Evolutionary conservation across 2,113 vertebrate species (phyloP).

Genomic region (Myrmecophaga tridactyla): DNA sequence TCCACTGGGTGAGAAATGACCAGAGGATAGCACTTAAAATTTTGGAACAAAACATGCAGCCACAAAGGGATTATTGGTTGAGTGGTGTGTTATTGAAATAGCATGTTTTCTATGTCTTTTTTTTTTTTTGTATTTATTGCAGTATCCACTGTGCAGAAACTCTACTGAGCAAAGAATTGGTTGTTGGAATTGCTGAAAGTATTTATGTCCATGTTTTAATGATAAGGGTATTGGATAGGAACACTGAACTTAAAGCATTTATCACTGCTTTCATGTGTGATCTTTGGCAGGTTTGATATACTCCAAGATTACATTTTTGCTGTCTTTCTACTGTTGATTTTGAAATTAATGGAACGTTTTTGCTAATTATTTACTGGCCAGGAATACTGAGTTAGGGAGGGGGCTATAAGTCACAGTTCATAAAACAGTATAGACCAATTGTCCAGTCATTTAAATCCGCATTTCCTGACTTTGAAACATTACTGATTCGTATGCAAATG

Average conservation of each 20-base stretch:
- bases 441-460: background rate
- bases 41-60: background rate
- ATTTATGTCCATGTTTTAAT: background rate
- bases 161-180: background rate
- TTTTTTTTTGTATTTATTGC: background rate
- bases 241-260: background rate
- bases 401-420: background rate
- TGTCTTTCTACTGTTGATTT: too few species aligned
- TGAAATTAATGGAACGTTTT: too few species aligned
- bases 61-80: background rate
- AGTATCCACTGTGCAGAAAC: background rate
- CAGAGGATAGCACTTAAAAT: background rate
- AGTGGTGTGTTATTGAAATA: slow-evolving; percentile 5
- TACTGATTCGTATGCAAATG: background rate
- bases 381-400: background rate
- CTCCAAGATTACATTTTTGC: background rate
- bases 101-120: slow-evolving; percentile 19
- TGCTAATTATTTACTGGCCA: background rate
- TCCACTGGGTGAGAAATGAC: background rate
- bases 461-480: background rate
- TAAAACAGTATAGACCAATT: background rate
- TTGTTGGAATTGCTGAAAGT: background rate
- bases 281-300: background rate
- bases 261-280: background rate
- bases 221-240: background rate